Base-by-base conservation (phyloP, 2,888 invertebrate genomes). In the Amphipyra tragopoginis region DNA sequence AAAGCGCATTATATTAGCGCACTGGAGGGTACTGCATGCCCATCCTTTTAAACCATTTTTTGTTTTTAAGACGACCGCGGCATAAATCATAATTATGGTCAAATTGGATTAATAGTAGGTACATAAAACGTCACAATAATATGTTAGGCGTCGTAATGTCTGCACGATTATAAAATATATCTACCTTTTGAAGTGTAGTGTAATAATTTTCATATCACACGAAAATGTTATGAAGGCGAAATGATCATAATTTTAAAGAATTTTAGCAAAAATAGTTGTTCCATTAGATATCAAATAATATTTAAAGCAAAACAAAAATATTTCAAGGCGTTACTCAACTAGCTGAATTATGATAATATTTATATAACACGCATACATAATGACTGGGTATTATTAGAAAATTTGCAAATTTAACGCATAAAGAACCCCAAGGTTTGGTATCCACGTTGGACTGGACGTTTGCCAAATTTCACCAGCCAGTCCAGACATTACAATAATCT, bases 351-450 rank as follows among this genome's bases (percentile, higher is more conserved):
- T 76, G 59, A 63, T 75, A 65, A 65, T 54, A 66, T 69, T 71
- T 63, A 47, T 73, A 52, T 70, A 55, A 64, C 59, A 65, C 52
- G 65, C 71, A 65, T 74, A 56, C 66, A 79, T 81, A 80, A 80
- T 72, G 67, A 58, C 6, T 45, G 44, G n/a, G 55, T 80, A 77
- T 80, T 82, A 77, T 77, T 77, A 76, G 73, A 76, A 72, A 79
- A 77, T 81, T 82, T 81, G 80, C 80, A 77, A n/a, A 81, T 84
- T 79, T 81, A 74, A 80, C 80, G 63, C 75, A 70, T 80, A 75
- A 79, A 72, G 82, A 77, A 84, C 84, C 80, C 81, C 91, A 90
- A 90, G 91, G 90, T 87, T 87, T 82, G 75, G 79, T 81, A 83
- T 71, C 72, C 79, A 80, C 80, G 77, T 75, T 77, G 59, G 65